phyloP scores from a whole-genome alignment of 2,797 vertebrate species.

The Falco biarmicus region DNA sequence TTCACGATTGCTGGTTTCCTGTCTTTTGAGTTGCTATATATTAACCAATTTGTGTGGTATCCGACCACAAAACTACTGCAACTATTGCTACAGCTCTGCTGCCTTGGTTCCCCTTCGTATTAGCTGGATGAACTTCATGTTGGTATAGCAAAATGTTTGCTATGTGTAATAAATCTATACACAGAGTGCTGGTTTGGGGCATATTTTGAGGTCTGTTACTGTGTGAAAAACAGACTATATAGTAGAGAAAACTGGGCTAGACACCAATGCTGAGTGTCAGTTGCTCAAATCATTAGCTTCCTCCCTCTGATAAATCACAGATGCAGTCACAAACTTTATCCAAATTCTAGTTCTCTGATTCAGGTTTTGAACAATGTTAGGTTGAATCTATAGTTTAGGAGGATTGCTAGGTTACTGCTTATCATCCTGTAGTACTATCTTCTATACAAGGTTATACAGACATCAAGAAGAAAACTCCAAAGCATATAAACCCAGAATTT shows the following conservation, averaged over 20 bases:
- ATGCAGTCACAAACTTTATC: not conserved
- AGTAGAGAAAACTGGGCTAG: not conserved
- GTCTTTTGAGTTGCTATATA: not conserved
- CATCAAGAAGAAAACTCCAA: not conserved
- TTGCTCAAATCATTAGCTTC: not conserved
- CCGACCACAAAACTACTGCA: not conserved
- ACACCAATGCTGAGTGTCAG: not conserved
- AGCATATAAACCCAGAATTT: not conserved
- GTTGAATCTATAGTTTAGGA: not conserved
- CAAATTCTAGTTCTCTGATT: not conserved
- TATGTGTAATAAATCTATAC: not conserved
- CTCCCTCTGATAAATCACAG: not conserved
- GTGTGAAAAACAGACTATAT: not conserved
- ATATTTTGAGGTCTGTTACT: not conserved
- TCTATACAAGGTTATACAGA: not conserved
- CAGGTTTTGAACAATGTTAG: not conserved
- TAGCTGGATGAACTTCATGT: not conserved
- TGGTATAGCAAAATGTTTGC: not conserved
- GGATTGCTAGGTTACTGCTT: not conserved
- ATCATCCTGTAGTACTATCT: not conserved
- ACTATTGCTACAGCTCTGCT: not conserved
- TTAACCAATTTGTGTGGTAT: not conserved
- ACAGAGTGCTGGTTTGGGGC: not conserved
- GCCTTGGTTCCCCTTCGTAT: not conserved
- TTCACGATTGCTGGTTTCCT: not conserved